A percentile compares a stretch with the other conserved stretches of the same genome.
Conservation (phyloP, 2,113 vertebrate genomes). For the Myanophis thanlyinensis region DNA sequence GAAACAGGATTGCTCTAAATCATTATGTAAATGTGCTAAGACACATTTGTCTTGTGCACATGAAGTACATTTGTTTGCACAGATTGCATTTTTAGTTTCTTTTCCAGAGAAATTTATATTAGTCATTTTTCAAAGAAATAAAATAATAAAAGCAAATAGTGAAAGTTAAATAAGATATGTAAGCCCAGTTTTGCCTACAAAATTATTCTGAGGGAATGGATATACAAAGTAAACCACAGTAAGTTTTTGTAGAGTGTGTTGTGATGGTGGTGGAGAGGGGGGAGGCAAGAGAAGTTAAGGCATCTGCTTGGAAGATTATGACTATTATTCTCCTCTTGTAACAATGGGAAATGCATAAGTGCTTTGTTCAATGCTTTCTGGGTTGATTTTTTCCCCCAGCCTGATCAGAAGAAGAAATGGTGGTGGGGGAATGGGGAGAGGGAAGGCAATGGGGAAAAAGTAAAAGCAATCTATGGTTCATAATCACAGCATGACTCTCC, state of each 20-base stretch:
- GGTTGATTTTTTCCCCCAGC: background rate
- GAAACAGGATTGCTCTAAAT: slow-evolving; percentile 54
- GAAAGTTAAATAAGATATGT: slow-evolving; percentile 43
- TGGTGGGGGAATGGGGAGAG: background rate
- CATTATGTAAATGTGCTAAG: slow-evolving; percentile 55
- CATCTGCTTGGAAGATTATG: background rate
- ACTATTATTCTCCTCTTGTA: background rate
- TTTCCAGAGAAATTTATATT: slow-evolving; percentile 59
- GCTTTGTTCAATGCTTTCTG: background rate
- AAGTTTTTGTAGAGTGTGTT: background rate
- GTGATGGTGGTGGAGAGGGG: background rate
- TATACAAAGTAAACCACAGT: background rate
- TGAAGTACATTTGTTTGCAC: slow-evolving; percentile 42
- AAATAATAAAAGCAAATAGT: slow-evolving; percentile 49
- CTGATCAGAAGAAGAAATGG: background rate
- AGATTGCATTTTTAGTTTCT: slow-evolving; percentile 25
- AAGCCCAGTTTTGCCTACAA: background rate
- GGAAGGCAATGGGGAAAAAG: background rate
- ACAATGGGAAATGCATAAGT: background rate
- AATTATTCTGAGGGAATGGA: background rate
- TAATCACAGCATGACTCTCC: background rate
- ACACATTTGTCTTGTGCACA: background rate
- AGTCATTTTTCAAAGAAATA: slow-evolving; percentile 36
- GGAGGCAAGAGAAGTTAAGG: background rate
- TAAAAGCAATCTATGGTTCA: background rate